phyloP scores from a whole-genome alignment of 2,797 vertebrate species.

The Eutrigla gurnardus region DNA sequence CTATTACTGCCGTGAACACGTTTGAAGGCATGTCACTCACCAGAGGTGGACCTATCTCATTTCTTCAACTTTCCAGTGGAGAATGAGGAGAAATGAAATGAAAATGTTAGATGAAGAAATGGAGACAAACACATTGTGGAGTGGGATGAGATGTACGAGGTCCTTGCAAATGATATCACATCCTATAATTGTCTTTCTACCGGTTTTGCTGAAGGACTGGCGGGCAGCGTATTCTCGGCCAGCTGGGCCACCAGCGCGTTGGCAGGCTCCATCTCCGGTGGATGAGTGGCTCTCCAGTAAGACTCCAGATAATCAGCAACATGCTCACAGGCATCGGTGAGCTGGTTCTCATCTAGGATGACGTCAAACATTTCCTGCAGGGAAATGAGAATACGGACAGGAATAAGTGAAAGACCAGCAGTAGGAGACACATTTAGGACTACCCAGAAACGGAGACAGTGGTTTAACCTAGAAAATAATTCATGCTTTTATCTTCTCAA shows the following conservation, averaged over 20 bases:
- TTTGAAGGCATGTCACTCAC: slow-evolving; percentile 74
- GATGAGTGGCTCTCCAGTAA: slow-evolving; percentile 97
- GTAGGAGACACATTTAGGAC: not conserved
- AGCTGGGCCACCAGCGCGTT: slow-evolving; percentile 91
- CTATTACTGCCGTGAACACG: slow-evolving; percentile 11
- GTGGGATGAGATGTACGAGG: slow-evolving; percentile 33
- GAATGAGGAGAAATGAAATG: slow-evolving; percentile 75
- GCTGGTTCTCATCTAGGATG: slow-evolving; percentile 98
- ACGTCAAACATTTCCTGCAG: slow-evolving; percentile 96
- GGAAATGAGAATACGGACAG: slow-evolving; percentile 12
- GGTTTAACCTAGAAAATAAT: not conserved
- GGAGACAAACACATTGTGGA: slow-evolving; percentile 29
- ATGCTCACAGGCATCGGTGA: slow-evolving; percentile 97
- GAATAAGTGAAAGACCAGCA: not conserved
- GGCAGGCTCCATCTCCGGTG: slow-evolving; percentile 90
- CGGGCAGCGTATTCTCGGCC: slow-evolving; percentile 91
- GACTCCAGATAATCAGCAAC: slow-evolving; percentile 97
- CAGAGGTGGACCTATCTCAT: slow-evolving; percentile 74
- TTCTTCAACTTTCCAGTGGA: slow-evolving; percentile 77
- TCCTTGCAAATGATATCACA: slow-evolving; percentile 3
- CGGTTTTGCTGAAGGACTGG: slow-evolving; percentile 83
- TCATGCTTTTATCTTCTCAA: too few species aligned
- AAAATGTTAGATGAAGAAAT: slow-evolving; percentile 70
- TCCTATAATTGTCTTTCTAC: slow-evolving; percentile 46
- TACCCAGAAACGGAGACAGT: not conserved